Evolutionary conservation across 2,797 vertebrate genomes (phyloP), one percentile per base, ranked within the genome.

Genomic region (Protosalanx chinensis): DNA sequence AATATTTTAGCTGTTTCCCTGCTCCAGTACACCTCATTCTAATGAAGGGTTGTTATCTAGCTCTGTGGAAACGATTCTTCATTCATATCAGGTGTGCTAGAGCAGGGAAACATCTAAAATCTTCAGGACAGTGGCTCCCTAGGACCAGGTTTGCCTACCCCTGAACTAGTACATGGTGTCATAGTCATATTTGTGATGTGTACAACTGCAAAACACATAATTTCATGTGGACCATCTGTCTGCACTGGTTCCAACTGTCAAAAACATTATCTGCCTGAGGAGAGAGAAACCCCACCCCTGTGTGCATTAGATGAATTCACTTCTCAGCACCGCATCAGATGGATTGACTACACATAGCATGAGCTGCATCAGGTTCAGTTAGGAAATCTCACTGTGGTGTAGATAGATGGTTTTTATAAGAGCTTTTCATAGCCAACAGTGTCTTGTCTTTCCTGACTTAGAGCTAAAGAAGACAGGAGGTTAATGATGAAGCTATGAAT

Each of bases 331-430:
- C 64, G 64, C 29, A 57, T 71, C 58, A 67, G 74, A 82, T 73
- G 68, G 67, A 30, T 68, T 70, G 69, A 53, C 70, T 62, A 46
- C 12, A 46, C 41, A 13, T 8, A 46, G 51, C 16, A 66, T 72
- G 18, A 30, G 77, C 67, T 71, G 13, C 8, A 29, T 61, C 64
- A 60, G 46, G 32, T 46, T 53, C 69, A 57, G 61, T 72, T 65
- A 68, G 18, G 32, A 57, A 73, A 71, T 8, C n/a, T 64, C 37
- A 49, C 53, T 71, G 77, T 68, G 69, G 72, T 30, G 2, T 60
- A 72, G 76, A 80, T 82, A 51, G 75, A 86, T 81, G 57, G 74
- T 76, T 72, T 74, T 82, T 68, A 73, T 70, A 80, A 72, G 68
- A 69, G 62, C 72, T 75, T 70, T 69, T 68, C 82, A 73, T 75